Evolutionary conservation across 2,113 vertebrate species (phyloP), one percentile per base, ranked within the genome.

Genomic region (Kobus ellipsiprymnus): DNA sequence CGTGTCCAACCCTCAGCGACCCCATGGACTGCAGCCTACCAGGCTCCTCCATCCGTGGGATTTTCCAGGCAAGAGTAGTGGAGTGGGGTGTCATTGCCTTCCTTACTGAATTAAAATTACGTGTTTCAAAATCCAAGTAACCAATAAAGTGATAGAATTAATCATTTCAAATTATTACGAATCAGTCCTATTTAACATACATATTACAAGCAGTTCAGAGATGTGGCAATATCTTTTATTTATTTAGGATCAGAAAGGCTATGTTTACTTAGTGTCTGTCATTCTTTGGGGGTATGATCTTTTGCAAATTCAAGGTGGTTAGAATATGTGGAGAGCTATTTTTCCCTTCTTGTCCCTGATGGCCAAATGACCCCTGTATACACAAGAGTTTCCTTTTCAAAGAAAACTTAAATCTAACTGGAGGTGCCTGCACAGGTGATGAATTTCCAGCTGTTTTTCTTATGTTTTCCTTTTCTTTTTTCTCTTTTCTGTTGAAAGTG

Each of bases 381-480:
- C 23, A 12, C 21, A 52, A 30, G 17, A 36, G 40, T 50, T n/a
- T 30, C 29, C 6, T 44, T 55, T 78, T 44, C 52, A 19, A 71
- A 86, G 14, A n/a, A 85, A 60, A 93, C 57, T 59, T 67, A 50
- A 46, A 1, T 57, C 40, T 8, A 16, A 85, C 14, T 78, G 36
- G 6, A 52, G 12, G 0, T 78, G 2, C 4, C 48, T 50, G 4
- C 12, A 0, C 36, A 80, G 1, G 10, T 50, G 36, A 48, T 13
- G 46, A 3, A 48, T 62, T n/a, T 80, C 25, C 4, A 52, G 11
- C 10, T 90, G 6, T 36, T 94, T 85, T 44, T 52, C 19, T 30
- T 54, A 2, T 14, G 1, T 16, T 77, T 84, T 25, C 13, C 7
- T 8, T n/a, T 40, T 3, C 33, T 7, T n/a, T 67, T 23, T 25